phyloP scores from a whole-genome alignment of 2,797 vertebrate genomes.

The Mustela erminea region DNA sequence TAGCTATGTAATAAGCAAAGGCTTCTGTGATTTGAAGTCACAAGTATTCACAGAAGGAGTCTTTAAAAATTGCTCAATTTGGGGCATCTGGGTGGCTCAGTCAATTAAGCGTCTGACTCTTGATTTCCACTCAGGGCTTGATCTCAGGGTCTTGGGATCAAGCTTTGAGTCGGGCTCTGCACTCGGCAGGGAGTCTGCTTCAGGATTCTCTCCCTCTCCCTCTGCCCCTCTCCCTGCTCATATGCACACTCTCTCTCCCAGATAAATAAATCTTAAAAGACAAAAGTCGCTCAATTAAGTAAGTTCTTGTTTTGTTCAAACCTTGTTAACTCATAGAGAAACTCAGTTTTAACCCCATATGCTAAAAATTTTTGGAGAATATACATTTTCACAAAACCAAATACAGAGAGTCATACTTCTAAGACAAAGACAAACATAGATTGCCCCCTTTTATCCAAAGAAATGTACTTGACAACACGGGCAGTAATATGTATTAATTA shows the following conservation, averaged over 20 bases:
- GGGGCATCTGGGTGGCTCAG: neutral
- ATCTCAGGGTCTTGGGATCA: neutral
- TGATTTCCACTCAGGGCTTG: neutral
- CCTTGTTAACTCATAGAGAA: neutral
- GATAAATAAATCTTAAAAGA: neutral
- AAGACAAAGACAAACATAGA: neutral
- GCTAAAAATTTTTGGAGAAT: neutral
- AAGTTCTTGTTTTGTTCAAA: neutral
- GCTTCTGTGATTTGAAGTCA: neutral
- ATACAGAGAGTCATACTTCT: neutral
- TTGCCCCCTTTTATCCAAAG: neutral
- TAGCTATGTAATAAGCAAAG: neutral
- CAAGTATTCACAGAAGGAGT: neutral
- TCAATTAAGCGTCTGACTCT: neutral
- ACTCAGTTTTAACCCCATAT: too few relatives aligned
- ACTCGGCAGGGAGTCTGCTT: rapidly evolving
- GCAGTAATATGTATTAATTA: neutral
- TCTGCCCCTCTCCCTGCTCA: neutral
- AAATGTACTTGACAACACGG: neutral
- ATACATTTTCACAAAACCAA: neutral
- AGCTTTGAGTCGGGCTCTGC: neutral
- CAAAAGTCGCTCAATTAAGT: neutral
- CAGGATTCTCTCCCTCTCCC: neutral
- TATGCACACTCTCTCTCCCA: neutral
- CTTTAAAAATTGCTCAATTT: neutral